These are phyloP conservation scores for Drosophila limbata DNA, from an alignment of 2,888 invertebrate genomes.

Conservation along the genomic window DNA sequence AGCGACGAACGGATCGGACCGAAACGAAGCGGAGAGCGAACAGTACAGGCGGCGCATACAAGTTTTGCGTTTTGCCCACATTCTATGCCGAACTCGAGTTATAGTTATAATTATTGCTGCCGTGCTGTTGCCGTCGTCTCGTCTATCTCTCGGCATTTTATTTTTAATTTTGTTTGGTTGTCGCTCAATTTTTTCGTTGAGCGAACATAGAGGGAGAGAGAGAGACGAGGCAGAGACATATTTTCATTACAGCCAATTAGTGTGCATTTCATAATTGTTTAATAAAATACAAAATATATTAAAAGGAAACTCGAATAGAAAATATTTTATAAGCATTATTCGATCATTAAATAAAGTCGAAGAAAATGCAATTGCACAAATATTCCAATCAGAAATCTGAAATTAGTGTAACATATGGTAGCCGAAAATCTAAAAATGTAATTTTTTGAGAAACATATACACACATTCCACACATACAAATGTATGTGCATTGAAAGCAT, in stretches of 20 bases:
- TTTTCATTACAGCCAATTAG: conserved; percentile 83
- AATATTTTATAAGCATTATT: conserved; percentile 13
- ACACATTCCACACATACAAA: conserved; percentile 20
- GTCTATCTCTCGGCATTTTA: conserved; percentile 64
- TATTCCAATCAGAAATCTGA: conserved; percentile 38
- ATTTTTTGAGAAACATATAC: conserved; percentile 27
- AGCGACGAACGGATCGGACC: conserved; percentile 42
- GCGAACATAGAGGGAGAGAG: conserved; percentile 20
- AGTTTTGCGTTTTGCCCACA: conserved; percentile 73
- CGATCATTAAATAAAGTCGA: conserved; percentile 5
- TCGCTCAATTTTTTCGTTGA: conserved; percentile 56
- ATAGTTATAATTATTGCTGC: conserved; percentile 81
- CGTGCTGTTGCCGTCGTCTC: conserved; percentile 16
- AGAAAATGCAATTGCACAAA: conserved; percentile 24
- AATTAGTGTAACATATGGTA: conserved; percentile 60
- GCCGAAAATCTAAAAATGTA: conserved; percentile 48
- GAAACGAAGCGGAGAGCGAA: conserved; percentile 42
- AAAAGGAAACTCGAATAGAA: conserved; percentile 24
- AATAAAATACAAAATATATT: conserved; percentile 65
- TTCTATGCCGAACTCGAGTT: conserved; percentile 77
- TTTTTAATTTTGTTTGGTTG: conserved; percentile 79
- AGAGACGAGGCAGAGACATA: conserved; percentile 40
- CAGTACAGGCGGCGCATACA: conserved; percentile 80
- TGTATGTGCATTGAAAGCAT: conserved; percentile 19
- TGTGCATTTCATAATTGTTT: conserved; percentile 84